Conservation (phyloP, 2,113 vertebrate species). For the Ictalurus furcatus region DNA sequence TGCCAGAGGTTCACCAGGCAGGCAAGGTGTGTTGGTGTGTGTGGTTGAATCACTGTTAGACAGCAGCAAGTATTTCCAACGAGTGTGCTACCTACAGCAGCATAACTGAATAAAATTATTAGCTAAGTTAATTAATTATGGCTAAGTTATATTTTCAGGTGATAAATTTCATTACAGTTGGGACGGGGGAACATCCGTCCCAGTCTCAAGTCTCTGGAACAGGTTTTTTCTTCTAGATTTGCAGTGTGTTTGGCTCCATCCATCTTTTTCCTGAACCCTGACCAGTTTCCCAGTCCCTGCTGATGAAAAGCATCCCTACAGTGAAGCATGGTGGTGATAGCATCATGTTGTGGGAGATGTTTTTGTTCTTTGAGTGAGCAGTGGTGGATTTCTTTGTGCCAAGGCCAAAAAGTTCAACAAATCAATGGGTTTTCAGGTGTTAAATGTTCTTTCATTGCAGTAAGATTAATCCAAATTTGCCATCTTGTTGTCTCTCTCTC, state of each 20-base stretch:
- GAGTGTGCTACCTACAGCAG: neutral
- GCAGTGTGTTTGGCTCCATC: neutral
- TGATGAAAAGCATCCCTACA: neutral
- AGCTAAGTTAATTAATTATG: too few relatives aligned
- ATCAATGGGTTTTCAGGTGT: neutral
- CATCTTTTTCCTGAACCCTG: neutral
- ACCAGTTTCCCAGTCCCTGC: neutral
- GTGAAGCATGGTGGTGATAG: neutral
- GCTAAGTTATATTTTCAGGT: neutral
- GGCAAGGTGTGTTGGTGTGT: conserved; percentile 7
- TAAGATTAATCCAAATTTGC: neutral
- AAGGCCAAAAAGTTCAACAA: neutral
- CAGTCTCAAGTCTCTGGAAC: neutral
- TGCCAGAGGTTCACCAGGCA: neutral
- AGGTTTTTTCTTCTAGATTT: neutral
- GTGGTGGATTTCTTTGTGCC: neutral
- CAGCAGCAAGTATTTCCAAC: neutral
- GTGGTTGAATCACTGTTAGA: neutral
- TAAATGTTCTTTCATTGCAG: neutral
- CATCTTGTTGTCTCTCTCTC: neutral
- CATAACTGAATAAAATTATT: neutral
- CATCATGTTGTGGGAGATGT: neutral
- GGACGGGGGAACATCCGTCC: neutral
- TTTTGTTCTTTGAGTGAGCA: neutral
- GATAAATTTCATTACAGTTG: neutral